phyloP scores from a whole-genome alignment of 2,888 invertebrate genomes.

The Drosophila phalerata region DNA sequence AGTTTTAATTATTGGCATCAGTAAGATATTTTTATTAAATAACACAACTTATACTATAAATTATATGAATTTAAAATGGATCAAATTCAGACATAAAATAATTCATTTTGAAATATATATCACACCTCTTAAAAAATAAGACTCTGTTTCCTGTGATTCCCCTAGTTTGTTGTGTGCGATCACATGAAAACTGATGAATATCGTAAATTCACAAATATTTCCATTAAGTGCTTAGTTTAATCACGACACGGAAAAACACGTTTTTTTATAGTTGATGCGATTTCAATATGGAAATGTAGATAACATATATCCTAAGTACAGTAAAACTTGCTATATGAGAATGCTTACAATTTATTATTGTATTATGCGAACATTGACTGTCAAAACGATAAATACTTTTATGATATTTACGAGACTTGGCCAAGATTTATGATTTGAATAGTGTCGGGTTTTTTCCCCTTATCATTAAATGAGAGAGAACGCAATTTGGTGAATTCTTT shows the following conservation, averaged over 20 bases:
- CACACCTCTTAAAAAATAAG: not conserved
- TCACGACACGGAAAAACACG: conserved; percentile 10
- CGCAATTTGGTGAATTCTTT: conserved; percentile 2
- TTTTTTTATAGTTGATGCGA: not conserved
- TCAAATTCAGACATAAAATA: not conserved
- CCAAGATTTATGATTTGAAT: conserved; percentile 19
- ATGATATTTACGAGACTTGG: conserved; percentile 4
- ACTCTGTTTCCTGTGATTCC: not conserved
- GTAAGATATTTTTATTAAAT: not conserved
- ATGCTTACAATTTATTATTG: not conserved
- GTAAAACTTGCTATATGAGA: conserved; percentile 15
- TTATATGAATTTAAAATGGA: too few species aligned
- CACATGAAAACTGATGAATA: not conserved
- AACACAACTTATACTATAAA: too few species aligned
- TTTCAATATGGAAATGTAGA: not conserved
- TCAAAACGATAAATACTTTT: conserved; percentile 9
- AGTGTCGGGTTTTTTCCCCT: not conserved
- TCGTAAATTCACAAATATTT: conserved; percentile 1
- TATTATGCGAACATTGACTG: not conserved
- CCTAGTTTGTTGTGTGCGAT: not conserved
- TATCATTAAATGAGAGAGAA: conserved; percentile 4
- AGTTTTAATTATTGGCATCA: conserved; percentile 3
- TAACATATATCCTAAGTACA: not conserved
- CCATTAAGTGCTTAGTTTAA: not conserved
- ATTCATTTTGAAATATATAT: not conserved